Evolutionary conservation across 2,113 vertebrate genomes (phyloP), one percentile per base, ranked within the genome.

Genomic region (Ifrita kowaldi): DNA sequence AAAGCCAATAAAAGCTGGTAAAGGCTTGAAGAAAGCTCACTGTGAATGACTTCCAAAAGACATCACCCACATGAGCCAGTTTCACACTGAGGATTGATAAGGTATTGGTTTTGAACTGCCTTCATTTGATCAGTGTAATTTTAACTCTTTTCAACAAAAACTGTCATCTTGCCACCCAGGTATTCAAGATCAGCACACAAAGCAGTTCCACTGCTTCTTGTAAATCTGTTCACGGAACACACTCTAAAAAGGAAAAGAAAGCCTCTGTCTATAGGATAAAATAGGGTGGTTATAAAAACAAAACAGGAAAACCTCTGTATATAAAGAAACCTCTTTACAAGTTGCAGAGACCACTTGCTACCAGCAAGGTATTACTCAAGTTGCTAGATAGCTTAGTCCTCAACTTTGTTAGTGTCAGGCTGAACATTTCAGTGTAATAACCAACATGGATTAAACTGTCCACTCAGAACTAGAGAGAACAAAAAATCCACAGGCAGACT

Each of bases 401-500:
- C 89, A 81, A 95, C 94, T 97, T 91, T 88, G 63, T 71, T 95
- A 92, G 97, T 97, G 95, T 90, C 96, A 97, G 95, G 93, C 96
- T 97, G 91, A 97, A 95, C 95, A 93, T 85, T 95, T 97, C 94
- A 63, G 87, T 95, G 91, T 97, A 92, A 94, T 32, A 94, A 98
- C 94, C 95, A 92, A 84, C 94, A 97, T 96, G 96, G 95, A 92
- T 95, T 97, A 41, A 95, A 96, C 88, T 97, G 92, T 97, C 94
- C 95, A 71, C 95, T 95, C 95, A 93, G 92, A 98, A 96, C 85
- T 77, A 91, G 96, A 97, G 96, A 98, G 94, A 96, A 97, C 97
- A 98, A 97, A 97, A 97, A 97, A 97, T 97, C 86, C 98, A 96
- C 96, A 96, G 88, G 91, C 93, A 97, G 92, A 98, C 96, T 97